These are phyloP conservation scores for Pogonocichla stellata DNA, from an alignment of 2,113 vertebrate species.

Conservation along the genomic window DNA sequence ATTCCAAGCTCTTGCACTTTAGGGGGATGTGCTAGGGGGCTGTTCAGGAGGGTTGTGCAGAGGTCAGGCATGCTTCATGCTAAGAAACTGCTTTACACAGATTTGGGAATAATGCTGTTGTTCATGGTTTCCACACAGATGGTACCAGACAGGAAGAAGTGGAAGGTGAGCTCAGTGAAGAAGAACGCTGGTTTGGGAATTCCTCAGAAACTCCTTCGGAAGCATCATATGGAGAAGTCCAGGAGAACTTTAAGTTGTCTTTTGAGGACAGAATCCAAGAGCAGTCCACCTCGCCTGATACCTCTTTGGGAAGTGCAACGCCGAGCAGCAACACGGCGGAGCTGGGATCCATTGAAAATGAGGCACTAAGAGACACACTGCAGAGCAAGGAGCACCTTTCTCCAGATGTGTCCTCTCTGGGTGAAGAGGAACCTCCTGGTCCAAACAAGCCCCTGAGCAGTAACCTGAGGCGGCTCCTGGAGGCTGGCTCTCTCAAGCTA, in stretches of 20 bases:
- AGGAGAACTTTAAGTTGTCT: slow-evolving; percentile 90
- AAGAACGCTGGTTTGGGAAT: slow-evolving; percentile 95
- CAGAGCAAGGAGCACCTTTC: slow-evolving; percentile 89
- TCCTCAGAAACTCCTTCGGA: slow-evolving; percentile 94
- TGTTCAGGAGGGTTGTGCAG: background rate
- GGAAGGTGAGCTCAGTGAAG: slow-evolving; percentile 86
- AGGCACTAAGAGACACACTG: slow-evolving; percentile 74
- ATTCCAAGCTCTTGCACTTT: background rate
- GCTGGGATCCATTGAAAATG: slow-evolving; percentile 83
- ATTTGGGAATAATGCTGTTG: slow-evolving; percentile 61
- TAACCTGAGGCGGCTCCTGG: slow-evolving; percentile 91
- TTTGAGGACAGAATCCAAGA: slow-evolving; percentile 81
- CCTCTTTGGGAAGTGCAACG: slow-evolving; percentile 90
- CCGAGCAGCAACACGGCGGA: slow-evolving; percentile 89
- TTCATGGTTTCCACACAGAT: slow-evolving; percentile 79
- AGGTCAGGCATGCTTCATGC: background rate
- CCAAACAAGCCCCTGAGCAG: slow-evolving; percentile 93
- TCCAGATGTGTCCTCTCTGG: slow-evolving; percentile 86
- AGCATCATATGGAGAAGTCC: slow-evolving; percentile 93
- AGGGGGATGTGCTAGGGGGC: background rate
- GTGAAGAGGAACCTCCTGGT: slow-evolving; percentile 85
- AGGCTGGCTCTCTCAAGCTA: slow-evolving; percentile 91
- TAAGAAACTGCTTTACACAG: background rate
- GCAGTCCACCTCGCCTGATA: slow-evolving; percentile 86
- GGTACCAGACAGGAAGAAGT: slow-evolving; percentile 89